A percentile compares a stretch with the other conserved stretches of the same genome.
Conservation (phyloP, 2,888 invertebrate species). For the Acronicta aceris region DNA sequence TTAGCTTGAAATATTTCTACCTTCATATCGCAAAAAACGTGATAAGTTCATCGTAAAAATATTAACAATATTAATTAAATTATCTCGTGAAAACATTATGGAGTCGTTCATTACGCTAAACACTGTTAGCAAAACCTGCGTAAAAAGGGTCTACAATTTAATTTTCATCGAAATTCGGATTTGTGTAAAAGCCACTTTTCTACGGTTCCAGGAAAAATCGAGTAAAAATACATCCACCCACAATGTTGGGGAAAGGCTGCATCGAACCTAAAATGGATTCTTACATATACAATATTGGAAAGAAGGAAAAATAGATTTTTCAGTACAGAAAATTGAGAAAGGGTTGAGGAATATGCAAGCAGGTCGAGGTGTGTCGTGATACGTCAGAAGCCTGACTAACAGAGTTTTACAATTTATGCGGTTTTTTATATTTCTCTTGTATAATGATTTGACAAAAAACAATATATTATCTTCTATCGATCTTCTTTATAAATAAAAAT, state of each 20-base stretch:
- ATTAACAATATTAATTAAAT: background rate
- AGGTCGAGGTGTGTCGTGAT: too few relatives aligned
- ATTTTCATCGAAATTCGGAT: slow-evolving; percentile 1
- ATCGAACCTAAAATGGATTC: background rate
- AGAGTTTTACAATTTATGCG: too few relatives aligned
- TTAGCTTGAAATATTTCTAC: too few relatives aligned
- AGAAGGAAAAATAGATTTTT: background rate
- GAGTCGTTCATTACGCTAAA: background rate
- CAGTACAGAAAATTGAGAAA: background rate
- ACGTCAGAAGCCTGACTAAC: too few relatives aligned
- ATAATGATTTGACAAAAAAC: too few relatives aligned
- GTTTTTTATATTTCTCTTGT: too few relatives aligned
- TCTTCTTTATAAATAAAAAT: too few relatives aligned
- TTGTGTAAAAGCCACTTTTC: slow-evolving; percentile 1
- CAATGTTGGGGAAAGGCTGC: background rate
- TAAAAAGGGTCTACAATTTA: background rate
- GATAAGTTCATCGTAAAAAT: background rate
- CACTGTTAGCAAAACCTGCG: background rate
- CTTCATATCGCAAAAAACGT: background rate
- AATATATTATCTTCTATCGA: too few relatives aligned
- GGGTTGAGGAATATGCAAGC: too few relatives aligned
- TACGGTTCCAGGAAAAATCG: background rate
- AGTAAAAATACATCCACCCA: background rate
- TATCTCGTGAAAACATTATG: too few relatives aligned
- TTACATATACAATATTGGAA: background rate